Conservation (phyloP, 2,113 vertebrate genomes). For the Callipepla squamata region DNA sequence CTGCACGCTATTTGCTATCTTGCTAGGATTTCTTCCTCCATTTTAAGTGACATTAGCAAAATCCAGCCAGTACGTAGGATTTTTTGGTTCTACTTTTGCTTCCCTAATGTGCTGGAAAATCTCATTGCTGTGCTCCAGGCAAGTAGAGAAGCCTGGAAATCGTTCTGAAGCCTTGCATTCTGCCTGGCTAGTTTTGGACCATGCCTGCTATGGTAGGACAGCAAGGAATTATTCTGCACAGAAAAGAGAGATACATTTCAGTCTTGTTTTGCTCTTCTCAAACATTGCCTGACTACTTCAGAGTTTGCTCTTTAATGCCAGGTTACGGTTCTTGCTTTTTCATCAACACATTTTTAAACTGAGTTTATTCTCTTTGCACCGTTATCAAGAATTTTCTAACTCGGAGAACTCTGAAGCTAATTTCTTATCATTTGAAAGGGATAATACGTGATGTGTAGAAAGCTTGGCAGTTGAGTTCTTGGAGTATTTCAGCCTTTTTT, state of each 20-base stretch:
- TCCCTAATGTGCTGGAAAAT: constrained; percentile 77
- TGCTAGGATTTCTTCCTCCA: constrained; percentile 74
- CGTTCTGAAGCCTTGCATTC: constrained; percentile 23
- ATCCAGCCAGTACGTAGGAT: constrained; percentile 66
- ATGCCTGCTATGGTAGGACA: constrained; percentile 23
- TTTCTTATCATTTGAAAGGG: neutral
- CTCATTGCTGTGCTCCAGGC: constrained; percentile 71
- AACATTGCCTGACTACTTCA: neutral
- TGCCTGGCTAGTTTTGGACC: neutral
- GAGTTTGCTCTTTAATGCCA: neutral
- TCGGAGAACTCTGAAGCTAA: neutral
- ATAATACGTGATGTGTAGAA: neutral
- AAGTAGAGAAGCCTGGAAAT: constrained; percentile 61
- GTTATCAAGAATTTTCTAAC: neutral
- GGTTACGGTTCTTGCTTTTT: neutral
- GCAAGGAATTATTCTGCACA: constrained; percentile 27
- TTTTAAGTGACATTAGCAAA: constrained; percentile 78
- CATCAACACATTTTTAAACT: neutral
- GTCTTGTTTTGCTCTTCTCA: neutral
- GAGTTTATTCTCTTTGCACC: neutral
- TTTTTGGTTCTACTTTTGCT: constrained; percentile 74
- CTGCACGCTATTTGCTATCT: constrained; percentile 72
- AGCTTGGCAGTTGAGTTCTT: neutral
- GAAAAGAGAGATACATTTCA: neutral
- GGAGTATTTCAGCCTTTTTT: neutral